Evolutionary conservation across 1,140 invertebrate species (phyloP).

Genomic region (Nasonia giraulti): DNA sequence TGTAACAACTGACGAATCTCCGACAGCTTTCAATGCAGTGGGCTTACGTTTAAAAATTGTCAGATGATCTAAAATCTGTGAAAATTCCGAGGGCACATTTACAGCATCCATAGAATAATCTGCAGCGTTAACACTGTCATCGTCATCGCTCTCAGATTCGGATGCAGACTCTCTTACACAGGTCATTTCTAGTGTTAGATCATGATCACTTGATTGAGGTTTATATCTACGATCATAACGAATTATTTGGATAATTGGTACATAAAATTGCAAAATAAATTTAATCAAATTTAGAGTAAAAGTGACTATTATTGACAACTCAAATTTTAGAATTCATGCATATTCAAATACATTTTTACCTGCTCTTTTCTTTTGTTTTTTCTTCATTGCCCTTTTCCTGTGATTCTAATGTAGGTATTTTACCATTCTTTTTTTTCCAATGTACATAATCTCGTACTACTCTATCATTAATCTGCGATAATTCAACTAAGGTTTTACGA

Average conservation of each 20-base stretch:
- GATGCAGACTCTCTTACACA: slow-evolving; percentile 66
- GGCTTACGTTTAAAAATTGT: slow-evolving; percentile 57
- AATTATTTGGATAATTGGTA: background rate
- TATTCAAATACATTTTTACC: slow-evolving; percentile 18
- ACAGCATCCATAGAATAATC: background rate
- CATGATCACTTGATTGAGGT: background rate
- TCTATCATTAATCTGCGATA: slow-evolving; percentile 63
- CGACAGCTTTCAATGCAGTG: slow-evolving; percentile 54
- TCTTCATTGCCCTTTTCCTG: background rate
- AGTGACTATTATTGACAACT: too few species aligned
- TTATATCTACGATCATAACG: background rate
- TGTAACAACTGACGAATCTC: slow-evolving; percentile 45
- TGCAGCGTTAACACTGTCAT: background rate
- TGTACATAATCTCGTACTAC: slow-evolving; percentile 56
- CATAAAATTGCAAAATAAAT: background rate
- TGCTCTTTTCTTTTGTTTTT: background rate
- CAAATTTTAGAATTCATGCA: too few species aligned
- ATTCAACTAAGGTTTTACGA: slow-evolving; percentile 55
- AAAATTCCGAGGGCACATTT: slow-evolving; percentile 19
- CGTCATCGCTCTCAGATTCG: slow-evolving; percentile 55
- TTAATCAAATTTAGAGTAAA: background rate
- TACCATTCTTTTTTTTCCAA: slow-evolving; percentile 54
- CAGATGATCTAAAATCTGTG: slow-evolving; percentile 55
- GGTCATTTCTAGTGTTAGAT: slow-evolving; percentile 65
- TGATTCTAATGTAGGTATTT: background rate